A percentile compares a stretch with the other conserved stretches of the same genome.
Conservation (phyloP, 1,140 invertebrate genomes). For the Tenebrio molitor region DNA sequence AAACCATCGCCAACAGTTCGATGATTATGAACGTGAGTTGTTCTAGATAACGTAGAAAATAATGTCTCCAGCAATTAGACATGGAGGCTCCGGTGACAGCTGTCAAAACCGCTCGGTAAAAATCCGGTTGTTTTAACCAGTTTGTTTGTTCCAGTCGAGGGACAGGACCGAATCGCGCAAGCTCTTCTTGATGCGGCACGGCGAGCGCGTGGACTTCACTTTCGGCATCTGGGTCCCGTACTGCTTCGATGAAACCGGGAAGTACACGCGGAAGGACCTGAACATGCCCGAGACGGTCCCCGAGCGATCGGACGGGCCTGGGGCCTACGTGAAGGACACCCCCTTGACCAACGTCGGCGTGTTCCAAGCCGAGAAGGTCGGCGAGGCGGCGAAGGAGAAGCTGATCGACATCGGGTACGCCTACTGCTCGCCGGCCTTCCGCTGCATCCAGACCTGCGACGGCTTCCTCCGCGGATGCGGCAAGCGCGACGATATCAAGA, state of each 20-base stretch:
- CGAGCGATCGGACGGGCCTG: constrained; percentile 70
- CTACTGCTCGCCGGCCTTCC: constrained; percentile 88
- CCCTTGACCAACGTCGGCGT: constrained; percentile 88
- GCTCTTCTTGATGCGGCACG: constrained; percentile 87
- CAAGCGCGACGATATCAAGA: constrained; percentile 59
- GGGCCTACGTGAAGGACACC: constrained; percentile 84
- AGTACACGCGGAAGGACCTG: constrained; percentile 85
- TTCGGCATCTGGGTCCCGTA: constrained; percentile 90
- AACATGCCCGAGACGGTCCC: constrained; percentile 89
- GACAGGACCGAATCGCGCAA: constrained; percentile 66
- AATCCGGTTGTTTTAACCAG: too few relatives aligned
- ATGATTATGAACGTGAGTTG: too few relatives aligned
- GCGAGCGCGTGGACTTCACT: constrained; percentile 92
- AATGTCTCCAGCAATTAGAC: too few relatives aligned
- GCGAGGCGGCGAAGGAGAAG: constrained; percentile 81
- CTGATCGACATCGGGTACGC: constrained; percentile 79
- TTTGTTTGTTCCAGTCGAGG: constrained; percentile 9
- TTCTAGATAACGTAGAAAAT: too few relatives aligned
- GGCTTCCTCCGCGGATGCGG: constrained; percentile 74
- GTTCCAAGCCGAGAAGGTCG: constrained; percentile 80
- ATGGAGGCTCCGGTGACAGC: too few relatives aligned
- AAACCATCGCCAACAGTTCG: too few relatives aligned
- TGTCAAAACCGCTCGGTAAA: too few relatives aligned
- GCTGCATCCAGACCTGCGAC: constrained; percentile 92
- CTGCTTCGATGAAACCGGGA: constrained; percentile 86